Evolutionary conservation across 2,113 vertebrate genomes (phyloP).

Genomic region (Ranitomeya variabilis): DNA sequence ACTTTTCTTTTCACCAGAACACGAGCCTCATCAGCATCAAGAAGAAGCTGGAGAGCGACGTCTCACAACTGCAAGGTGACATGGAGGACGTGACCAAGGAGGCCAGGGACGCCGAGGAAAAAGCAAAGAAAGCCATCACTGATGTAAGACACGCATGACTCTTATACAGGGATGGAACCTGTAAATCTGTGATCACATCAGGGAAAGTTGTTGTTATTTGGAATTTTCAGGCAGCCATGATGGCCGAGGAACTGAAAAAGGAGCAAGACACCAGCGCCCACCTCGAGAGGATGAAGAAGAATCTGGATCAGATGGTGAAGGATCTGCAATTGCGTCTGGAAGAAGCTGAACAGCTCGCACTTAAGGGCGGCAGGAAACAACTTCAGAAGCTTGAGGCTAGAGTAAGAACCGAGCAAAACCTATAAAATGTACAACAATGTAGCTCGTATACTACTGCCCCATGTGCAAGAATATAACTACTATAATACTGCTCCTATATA

Average conservation of each 20-base stretch:
- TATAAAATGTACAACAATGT: neutral
- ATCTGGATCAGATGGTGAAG: conserved; percentile 73
- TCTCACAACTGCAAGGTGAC: conserved; percentile 70
- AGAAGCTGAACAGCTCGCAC: conserved; percentile 70
- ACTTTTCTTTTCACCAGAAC: conserved; percentile 62
- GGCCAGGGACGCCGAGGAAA: conserved; percentile 70
- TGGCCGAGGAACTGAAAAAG: conserved; percentile 75
- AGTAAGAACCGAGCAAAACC: conserved; percentile 60
- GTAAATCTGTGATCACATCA: neutral
- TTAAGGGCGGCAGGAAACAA: conserved; percentile 76
- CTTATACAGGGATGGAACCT: neutral
- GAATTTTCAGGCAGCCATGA: conserved; percentile 67
- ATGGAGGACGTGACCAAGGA: conserved; percentile 70
- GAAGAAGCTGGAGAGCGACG: conserved; percentile 74
- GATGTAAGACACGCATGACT: conserved; percentile 67
- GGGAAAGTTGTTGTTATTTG: neutral
- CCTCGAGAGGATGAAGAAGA: conserved; percentile 74
- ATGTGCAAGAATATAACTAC: neutral
- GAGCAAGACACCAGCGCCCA: conserved; percentile 73
- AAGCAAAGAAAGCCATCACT: conserved; percentile 74
- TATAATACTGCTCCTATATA: neutral
- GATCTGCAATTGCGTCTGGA: conserved; percentile 70
- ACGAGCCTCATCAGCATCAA: conserved; percentile 72
- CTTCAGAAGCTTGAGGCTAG: conserved; percentile 70
- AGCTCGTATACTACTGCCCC: neutral